Base-by-base conservation (phyloP, 2,113 vertebrate species). In the Sakesphorus luctuosus region DNA sequence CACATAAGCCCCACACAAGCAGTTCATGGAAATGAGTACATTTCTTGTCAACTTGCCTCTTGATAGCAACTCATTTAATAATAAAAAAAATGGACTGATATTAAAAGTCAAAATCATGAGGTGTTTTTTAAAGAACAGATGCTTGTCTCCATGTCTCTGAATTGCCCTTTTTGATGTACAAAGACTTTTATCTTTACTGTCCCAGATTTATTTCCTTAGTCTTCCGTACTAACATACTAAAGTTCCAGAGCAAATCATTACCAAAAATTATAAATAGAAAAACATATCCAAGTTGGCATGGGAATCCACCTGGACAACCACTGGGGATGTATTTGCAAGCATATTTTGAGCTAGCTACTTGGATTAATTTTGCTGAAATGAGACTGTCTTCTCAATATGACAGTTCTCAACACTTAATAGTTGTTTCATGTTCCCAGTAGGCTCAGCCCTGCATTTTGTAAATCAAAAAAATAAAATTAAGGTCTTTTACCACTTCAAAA, bases 401-500 rank as follows among this genome's bases (percentile, higher is more conserved):
- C 89, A 94, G 73, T 74, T 97, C 67, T 91, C 55, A 33, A 63
- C 73, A 73, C 44, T 90, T 95, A 95, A 75, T 76, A 88, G 61
- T 50, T 84, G 61, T 88, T 94, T 93, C 90, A 89, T 58, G 69
- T 62, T 96, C 89, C 92, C 65, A 86, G 19, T 61, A 96, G 90
- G 69, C 81, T 94, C 72, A 95, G 81, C 59, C 72, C 47, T 93
- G 75, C 62, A 84, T 89, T 93, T 85, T 67, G 47, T 93, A 96
- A 96, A 95, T 96, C 94, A 94, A 96, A 93, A 95, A 96, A 94
- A 55, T 68, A 84, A 94, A 97, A 96, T n/a, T 2, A 89, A 86
- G 49, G 31, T 90, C 52, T 96, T 95, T 93, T 91, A 87, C 55
- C 40, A 80, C 90, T 94, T 95, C 52, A 92, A 90, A 95, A 95